Percentiles rank a stretch among this genome's conserved stretches.
phyloP scores from a whole-genome alignment of 2,797 vertebrate genomes.

The Rhyacichthys aspro region DNA sequence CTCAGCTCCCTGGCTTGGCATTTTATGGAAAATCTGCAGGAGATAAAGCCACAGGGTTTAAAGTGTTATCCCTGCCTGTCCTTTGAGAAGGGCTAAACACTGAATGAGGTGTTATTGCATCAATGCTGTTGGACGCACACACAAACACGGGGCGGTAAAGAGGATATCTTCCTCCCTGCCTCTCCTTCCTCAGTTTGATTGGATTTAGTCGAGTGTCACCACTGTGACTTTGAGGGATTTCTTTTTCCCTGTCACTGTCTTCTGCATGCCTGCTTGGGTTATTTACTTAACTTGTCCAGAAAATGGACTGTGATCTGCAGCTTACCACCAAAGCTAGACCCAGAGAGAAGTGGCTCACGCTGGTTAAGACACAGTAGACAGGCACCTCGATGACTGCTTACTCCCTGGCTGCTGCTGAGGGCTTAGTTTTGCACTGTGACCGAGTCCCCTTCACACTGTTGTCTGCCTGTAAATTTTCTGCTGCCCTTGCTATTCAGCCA shows the following conservation, averaged over 20 bases:
- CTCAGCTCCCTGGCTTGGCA: slow-evolving; percentile 75
- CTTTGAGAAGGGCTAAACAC: slow-evolving; percentile 80
- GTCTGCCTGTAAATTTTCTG: slow-evolving; percentile 87
- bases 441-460: slow-evolving; percentile 88
- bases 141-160: slow-evolving; percentile 62
- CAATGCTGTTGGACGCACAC: slow-evolving; percentile 75
- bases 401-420: slow-evolving; percentile 67
- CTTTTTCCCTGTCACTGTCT: slow-evolving; percentile 69
- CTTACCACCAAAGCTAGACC: slow-evolving; percentile 62
- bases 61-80: slow-evolving; percentile 80
- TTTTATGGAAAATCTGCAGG: slow-evolving; percentile 86
- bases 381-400: slow-evolving; percentile 55
- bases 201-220: slow-evolving; percentile 79
- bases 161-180: slow-evolving; percentile 67
- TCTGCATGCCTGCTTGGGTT: slow-evolving; percentile 67
- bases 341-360: slow-evolving; percentile 66
- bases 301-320: slow-evolving; percentile 80
- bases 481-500: slow-evolving; percentile 88
- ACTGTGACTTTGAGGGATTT: slow-evolving; percentile 77
- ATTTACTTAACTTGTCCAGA: slow-evolving; percentile 81
- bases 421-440: slow-evolving; percentile 80
- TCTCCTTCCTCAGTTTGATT: slow-evolving; percentile 75
- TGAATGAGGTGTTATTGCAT: slow-evolving; percentile 81
- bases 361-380: slow-evolving; percentile 69
- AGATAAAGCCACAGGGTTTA: slow-evolving; percentile 83